Evolutionary conservation across 2,113 vertebrate species (phyloP).

Genomic region (Mormoops blainvillei): DNA sequence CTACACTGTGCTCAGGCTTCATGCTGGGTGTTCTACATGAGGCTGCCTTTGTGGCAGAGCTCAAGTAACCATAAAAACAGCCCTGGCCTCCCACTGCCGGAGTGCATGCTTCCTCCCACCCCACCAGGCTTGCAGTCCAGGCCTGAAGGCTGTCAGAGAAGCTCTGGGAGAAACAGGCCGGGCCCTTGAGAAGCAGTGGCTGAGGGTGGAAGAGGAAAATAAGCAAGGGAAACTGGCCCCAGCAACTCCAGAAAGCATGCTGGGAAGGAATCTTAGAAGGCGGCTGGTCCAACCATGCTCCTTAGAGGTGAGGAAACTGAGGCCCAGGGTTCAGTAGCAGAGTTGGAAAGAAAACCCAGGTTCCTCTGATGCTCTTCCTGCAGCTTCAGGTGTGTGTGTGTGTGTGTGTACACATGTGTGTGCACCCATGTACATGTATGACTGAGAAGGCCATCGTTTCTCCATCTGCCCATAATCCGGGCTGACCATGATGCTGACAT

Average conservation of each 20-base stretch:
- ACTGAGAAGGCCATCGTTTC: not conserved
- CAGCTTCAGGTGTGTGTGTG: not conserved
- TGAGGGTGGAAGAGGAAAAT: not conserved
- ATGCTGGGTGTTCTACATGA: not conserved
- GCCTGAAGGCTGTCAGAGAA: not conserved
- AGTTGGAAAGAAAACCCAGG: not conserved
- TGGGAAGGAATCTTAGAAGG: not conserved
- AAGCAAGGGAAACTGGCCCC: not conserved
- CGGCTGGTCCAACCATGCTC: too few relatives aligned
- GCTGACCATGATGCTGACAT: not conserved
- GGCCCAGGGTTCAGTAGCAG: not conserved
- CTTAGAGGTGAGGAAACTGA: not conserved
- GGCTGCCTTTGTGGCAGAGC: not conserved
- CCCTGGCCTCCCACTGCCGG: not conserved
- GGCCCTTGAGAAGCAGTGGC: not conserved
- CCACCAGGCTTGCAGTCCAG: not conserved
- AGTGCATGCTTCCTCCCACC: fast-evolving
- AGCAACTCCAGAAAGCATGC: not conserved
- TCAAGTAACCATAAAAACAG: not conserved
- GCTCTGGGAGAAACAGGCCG: not conserved
- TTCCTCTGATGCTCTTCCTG: not conserved
- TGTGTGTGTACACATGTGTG: fast-evolving
- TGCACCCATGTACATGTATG: fast-evolving
- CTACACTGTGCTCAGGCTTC: not conserved
- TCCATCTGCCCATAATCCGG: constrained; percentile 33